Percentiles rank a stretch among this genome's conserved stretches.
Evolutionary conservation across 1,140 invertebrate genomes (phyloP).

Genomic region (Hyposmocoma kahamanoa): DNA sequence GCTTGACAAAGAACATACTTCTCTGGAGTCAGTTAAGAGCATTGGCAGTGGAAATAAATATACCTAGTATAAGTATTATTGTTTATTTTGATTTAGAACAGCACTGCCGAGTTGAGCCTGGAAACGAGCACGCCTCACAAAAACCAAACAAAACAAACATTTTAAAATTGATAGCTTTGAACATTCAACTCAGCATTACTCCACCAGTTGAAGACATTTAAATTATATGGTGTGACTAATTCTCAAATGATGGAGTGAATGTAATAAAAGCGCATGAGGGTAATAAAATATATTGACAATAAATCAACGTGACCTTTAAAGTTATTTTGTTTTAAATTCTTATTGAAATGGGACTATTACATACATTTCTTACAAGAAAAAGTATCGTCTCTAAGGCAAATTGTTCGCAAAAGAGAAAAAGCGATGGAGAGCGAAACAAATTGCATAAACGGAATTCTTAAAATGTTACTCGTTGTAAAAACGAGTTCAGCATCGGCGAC

Average conservation of each 20-base stretch:
- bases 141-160: constrained; percentile 45
- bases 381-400: not conserved
- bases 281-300: too few species aligned
- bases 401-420: constrained; percentile 2
- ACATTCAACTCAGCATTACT: constrained; percentile 17
- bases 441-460: constrained; percentile 31
- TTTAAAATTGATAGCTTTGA: constrained; percentile 32
- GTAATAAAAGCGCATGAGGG: too few species aligned
- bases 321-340: not conserved
- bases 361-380: not conserved
- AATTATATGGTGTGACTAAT: constrained; percentile 5
- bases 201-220: constrained; percentile 13
- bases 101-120: too few species aligned
- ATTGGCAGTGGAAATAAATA: constrained; percentile 8
- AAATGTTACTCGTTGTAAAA: constrained; percentile 30
- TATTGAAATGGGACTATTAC: not conserved
- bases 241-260: too few species aligned
- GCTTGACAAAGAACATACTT: not conserved
- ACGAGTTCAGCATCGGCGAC: constrained; percentile 36
- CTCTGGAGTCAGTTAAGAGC: not conserved
- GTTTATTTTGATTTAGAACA: constrained; percentile 10
- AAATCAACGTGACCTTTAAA: too few species aligned
- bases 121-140: constrained; percentile 16
- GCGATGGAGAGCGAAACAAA: constrained; percentile 19
- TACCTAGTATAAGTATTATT: constrained; percentile 5